Evolutionary conservation across 1,140 invertebrate species (phyloP).

Genomic region (Danaus melanippus): DNA sequence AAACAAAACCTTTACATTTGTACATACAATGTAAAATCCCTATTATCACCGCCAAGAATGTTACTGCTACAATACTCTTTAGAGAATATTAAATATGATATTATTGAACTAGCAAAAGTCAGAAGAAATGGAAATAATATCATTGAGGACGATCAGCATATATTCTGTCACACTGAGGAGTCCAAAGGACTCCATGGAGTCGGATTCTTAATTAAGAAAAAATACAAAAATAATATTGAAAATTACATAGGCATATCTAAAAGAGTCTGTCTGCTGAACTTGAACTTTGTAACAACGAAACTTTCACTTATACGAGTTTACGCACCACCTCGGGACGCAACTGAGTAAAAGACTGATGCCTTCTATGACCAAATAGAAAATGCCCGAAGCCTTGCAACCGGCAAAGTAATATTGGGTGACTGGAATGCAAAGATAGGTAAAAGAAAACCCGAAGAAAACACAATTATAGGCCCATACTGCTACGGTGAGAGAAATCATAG

Average conservation of each 20-base stretch:
- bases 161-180: conserved; percentile 7
- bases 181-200: conserved; percentile 2
- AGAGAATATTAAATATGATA: conserved; percentile 3
- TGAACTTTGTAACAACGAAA: not conserved
- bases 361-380: conserved; percentile 1
- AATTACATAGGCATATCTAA: not conserved
- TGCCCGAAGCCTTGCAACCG: not conserved
- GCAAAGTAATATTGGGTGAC: conserved; percentile 15
- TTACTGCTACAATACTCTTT: not conserved
- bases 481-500: conserved; percentile 22
- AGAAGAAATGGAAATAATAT: not conserved
- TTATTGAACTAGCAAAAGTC: not conserved
- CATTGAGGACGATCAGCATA: not conserved
- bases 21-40: conserved; percentile 4
- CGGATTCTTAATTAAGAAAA: conserved; percentile 8
- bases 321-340: conserved; percentile 6
- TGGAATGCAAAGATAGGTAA: conserved; percentile 22
- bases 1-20: not conserved
- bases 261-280: conserved; percentile 1
- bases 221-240: conserved; percentile 12
- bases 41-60: not conserved
- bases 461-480: conserved; percentile 14
- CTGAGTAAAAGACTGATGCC: not conserved
- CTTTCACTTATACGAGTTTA: conserved; percentile 10
- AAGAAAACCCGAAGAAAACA: conserved; percentile 16